These are phyloP conservation scores for Myiotriccus ornatus DNA, from an alignment of 2,797 vertebrate genomes.

Conservation along the genomic window DNA sequence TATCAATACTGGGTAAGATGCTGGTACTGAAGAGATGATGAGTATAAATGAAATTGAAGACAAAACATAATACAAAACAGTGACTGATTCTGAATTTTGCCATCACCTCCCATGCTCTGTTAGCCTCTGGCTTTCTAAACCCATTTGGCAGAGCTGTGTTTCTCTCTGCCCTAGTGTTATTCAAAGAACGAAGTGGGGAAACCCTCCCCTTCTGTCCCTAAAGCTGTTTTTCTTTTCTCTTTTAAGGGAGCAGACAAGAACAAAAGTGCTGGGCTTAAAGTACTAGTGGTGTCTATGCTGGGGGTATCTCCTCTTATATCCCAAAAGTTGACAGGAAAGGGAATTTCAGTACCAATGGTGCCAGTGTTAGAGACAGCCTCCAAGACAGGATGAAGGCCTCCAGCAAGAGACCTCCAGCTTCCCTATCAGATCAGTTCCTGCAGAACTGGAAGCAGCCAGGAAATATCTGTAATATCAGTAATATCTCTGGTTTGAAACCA, in stretches of 20 bases:
- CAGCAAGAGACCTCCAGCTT: background rate
- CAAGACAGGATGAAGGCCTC: background rate
- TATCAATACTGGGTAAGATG: background rate
- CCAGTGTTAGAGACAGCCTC: background rate
- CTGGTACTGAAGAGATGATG: background rate
- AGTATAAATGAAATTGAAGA: conserved; percentile 4
- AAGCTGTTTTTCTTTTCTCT: background rate
- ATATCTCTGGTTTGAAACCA: background rate
- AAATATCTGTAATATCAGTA: background rate
- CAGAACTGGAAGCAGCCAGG: background rate
- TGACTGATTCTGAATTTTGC: background rate
- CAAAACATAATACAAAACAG: background rate
- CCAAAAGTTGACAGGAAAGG: background rate
- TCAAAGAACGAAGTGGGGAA: background rate
- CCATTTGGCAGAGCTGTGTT: background rate
- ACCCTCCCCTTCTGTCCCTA: background rate
- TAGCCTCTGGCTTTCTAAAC: background rate
- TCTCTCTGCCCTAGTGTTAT: background rate
- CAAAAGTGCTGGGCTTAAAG: background rate
- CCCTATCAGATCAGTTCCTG: background rate
- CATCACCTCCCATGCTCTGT: background rate
- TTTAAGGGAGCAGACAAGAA: background rate
- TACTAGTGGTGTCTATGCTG: background rate
- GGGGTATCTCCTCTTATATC: background rate
- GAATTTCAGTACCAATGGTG: background rate